Conservation (phyloP, 2,797 vertebrate genomes). For the Parambassis ranga region DNA sequence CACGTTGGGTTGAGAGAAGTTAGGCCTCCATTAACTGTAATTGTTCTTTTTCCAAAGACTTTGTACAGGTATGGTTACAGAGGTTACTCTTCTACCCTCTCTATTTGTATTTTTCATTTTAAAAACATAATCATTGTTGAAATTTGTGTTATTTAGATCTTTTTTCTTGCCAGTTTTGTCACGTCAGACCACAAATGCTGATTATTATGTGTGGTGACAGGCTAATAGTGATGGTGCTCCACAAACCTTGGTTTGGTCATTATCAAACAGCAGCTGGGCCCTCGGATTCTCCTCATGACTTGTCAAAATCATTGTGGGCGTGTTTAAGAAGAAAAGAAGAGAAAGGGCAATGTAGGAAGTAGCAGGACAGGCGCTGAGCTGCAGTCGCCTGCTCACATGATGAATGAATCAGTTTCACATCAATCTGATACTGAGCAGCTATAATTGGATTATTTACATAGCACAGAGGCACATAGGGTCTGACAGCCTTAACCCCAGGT, state of each 20-base stretch:
- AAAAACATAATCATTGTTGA: too few species aligned
- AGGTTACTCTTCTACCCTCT: too few species aligned
- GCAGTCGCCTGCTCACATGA: constrained; percentile 73
- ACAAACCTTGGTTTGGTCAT: neutral
- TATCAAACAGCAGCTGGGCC: constrained; percentile 41
- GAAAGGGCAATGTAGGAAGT: constrained; percentile 20
- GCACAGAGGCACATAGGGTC: constrained; percentile 67
- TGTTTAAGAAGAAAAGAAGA: constrained; percentile 14
- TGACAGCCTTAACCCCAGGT: constrained; percentile 66
- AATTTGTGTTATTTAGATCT: too few species aligned
- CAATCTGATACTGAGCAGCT: constrained; percentile 75
- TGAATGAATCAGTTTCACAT: constrained; percentile 80
- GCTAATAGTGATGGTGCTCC: constrained; percentile 4
- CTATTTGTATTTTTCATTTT: too few species aligned
- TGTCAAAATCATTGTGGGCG: constrained; percentile 38
- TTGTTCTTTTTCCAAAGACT: too few species aligned
- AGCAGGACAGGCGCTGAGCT: constrained; percentile 35
- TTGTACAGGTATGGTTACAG: too few species aligned
- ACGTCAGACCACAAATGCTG: too few species aligned
- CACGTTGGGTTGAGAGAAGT: too few species aligned
- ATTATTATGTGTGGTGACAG: too few species aligned
- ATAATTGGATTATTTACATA: constrained; percentile 83
- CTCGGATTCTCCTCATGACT: constrained; percentile 23
- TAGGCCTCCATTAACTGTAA: too few species aligned
- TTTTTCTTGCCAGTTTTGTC: too few species aligned